Percentiles rank a stretch among this genome's conserved stretches.
Conservation (phyloP, 1,140 invertebrate species). For the Drosophila serrata region DNA sequence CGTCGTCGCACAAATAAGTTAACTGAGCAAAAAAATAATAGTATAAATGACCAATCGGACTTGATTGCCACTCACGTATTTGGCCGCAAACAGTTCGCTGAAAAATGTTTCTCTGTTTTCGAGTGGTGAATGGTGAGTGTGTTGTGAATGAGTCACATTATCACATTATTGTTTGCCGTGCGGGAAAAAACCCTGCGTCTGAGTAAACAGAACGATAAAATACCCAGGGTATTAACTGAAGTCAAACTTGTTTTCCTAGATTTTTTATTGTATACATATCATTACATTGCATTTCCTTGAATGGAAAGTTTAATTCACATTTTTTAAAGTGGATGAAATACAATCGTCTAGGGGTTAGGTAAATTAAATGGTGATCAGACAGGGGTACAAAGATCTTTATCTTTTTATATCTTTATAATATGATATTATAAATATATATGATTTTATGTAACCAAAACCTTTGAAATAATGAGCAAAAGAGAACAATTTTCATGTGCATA, state of each 20-base stretch:
- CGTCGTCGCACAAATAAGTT: slow-evolving; percentile 11
- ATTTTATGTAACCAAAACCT: too few species aligned
- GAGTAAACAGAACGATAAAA: slow-evolving; percentile 28
- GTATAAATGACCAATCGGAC: slow-evolving; percentile 26
- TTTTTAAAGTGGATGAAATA: too few species aligned
- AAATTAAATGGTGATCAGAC: too few species aligned
- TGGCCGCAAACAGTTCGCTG: slow-evolving; percentile 48
- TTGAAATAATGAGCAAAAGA: too few species aligned
- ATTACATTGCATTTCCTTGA: slow-evolving; percentile 1
- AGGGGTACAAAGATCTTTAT: too few species aligned
- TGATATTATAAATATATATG: too few species aligned
- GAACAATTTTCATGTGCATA: too few species aligned
- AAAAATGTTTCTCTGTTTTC: slow-evolving; percentile 32
- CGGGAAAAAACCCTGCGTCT: slow-evolving; percentile 38
- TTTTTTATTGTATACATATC: background rate
- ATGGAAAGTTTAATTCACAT: background rate
- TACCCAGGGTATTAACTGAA: slow-evolving; percentile 18
- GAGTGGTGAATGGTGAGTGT: slow-evolving; percentile 43
- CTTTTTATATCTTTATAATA: too few species aligned
- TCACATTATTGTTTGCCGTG: slow-evolving; percentile 34
- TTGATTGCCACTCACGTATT: slow-evolving; percentile 28
- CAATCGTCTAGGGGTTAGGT: too few species aligned
- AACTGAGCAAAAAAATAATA: slow-evolving; percentile 4
- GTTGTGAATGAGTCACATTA: slow-evolving; percentile 32
- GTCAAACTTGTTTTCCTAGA: slow-evolving; percentile 30